Evolutionary conservation across 2,888 invertebrate genomes (phyloP).

Genomic region (Platycnemis pennipes): DNA sequence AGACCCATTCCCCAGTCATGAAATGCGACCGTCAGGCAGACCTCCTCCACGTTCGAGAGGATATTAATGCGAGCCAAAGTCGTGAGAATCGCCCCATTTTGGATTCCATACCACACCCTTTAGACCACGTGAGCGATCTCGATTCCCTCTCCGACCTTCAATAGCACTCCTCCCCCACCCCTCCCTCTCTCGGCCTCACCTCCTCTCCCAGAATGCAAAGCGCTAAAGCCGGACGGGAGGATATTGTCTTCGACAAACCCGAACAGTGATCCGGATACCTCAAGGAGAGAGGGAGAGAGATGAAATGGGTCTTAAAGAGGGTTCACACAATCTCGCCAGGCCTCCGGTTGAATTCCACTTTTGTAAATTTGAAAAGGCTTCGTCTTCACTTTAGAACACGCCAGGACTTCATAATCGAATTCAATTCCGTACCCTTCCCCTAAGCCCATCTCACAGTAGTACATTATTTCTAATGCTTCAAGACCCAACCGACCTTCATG

Average conservation of each 20-base stretch:
- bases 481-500: too few species aligned
- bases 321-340: neutral
- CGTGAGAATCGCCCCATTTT: too few species aligned
- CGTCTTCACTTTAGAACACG: neutral
- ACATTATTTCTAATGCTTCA: too few species aligned
- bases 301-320: neutral
- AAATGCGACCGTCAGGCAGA: too few species aligned
- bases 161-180: neutral
- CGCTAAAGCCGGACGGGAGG: neutral
- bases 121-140: too few species aligned
- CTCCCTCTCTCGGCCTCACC: neutral
- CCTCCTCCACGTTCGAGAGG: too few species aligned
- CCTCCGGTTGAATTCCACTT: neutral
- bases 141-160: neutral
- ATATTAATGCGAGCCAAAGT: too few species aligned
- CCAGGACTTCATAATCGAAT: too few species aligned
- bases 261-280: neutral
- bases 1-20: too few species aligned
- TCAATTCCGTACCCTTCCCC: too few species aligned
- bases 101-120: too few species aligned
- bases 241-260: neutral
- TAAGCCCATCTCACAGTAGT: too few species aligned
- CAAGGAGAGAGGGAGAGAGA: neutral
- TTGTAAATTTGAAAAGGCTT: neutral
- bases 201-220: neutral